phyloP scores from a whole-genome alignment of 2,113 vertebrate genomes.

The Myrmophylax atrothorax region DNA sequence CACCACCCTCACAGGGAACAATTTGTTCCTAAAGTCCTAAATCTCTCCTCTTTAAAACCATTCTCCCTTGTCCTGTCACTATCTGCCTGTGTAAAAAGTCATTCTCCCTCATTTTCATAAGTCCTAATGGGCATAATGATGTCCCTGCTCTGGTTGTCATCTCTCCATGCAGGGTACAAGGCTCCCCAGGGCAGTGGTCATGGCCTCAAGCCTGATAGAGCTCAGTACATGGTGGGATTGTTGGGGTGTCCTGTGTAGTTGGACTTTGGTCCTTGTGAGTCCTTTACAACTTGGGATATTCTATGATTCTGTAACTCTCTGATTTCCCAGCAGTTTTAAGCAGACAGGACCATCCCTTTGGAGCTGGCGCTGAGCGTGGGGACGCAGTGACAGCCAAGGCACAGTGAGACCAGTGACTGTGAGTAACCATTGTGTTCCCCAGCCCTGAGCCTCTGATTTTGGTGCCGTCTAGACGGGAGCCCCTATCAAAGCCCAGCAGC shows the following conservation, averaged over 20 bases:
- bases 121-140: not conserved
- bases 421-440: not conserved
- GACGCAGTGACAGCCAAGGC: accelerated
- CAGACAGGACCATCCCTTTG: not conserved
- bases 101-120: not conserved
- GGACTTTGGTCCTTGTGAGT: not conserved
- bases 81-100: not conserved
- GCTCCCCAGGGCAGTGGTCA: not conserved
- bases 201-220: not conserved
- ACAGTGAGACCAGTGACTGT: accelerated
- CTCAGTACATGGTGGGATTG: not conserved
- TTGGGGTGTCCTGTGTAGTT: not conserved
- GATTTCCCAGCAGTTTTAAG: not conserved
- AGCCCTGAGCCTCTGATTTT: not conserved
- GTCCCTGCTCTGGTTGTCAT: not conserved
- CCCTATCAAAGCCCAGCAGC: not conserved
- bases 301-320: not conserved
- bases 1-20: not conserved
- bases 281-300: not conserved
- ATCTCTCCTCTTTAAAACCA: not conserved
- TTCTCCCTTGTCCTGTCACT: not conserved
- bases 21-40: not conserved
- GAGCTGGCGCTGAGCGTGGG: accelerated
- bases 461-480: not conserved
- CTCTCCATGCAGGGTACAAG: not conserved